Percentiles rank a stretch among this genome's conserved stretches.
Conservation (phyloP, 2,797 vertebrate genomes). For the Percopsis omiscomaycus region DNA sequence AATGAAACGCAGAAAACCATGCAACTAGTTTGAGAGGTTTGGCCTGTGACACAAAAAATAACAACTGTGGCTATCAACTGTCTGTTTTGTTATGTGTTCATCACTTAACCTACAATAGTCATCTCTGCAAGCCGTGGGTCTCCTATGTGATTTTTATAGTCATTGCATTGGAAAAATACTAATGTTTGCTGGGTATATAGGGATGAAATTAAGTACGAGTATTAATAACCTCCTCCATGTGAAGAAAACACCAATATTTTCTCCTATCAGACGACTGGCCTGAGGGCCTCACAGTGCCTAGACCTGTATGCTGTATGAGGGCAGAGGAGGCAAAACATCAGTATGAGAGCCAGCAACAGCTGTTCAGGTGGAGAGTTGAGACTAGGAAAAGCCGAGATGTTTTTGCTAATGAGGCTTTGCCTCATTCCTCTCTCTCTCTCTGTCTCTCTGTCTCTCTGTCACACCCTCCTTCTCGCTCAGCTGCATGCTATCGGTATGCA, state of each 20-base stretch:
- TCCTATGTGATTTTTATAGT: no score
- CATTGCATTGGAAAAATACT: neutral
- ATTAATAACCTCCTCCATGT: constrained; percentile 4
- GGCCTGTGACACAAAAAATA: no score
- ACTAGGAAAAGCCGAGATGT: constrained; percentile 59
- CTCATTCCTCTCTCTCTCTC: constrained; percentile 20
- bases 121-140: no score
- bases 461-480: constrained; percentile 19
- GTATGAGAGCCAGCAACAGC: constrained; percentile 60
- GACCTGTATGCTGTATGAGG: constrained; percentile 14
- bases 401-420: constrained; percentile 67
- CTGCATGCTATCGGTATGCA: constrained; percentile 71
- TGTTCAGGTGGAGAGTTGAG: constrained; percentile 69
- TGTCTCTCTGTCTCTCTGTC: constrained; percentile 1
- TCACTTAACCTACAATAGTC: no score
- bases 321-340: constrained; percentile 27
- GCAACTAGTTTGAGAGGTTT: no score
- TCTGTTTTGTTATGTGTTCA: no score
- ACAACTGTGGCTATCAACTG: no score
- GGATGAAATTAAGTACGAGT: neutral
- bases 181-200: constrained; percentile 2
- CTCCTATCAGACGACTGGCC: constrained; percentile 29
- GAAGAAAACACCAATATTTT: constrained; percentile 15
- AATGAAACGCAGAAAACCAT: no score
- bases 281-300: constrained; percentile 26